Conservation (phyloP, 2,797 vertebrate genomes). For the Pipistrellus pygmaeus region DNA sequence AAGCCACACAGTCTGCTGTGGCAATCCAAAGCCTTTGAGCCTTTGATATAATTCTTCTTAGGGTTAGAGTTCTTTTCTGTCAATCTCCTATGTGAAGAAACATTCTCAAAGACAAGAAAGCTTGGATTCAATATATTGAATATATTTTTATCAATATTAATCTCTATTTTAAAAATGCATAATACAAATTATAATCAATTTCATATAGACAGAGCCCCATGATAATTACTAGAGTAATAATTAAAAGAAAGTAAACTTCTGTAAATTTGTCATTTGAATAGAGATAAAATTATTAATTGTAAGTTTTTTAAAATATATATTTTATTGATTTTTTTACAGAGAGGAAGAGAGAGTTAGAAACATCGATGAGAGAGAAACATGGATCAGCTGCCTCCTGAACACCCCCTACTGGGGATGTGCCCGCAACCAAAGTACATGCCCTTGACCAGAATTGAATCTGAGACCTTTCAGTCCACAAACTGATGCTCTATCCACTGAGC, state of each 20-base stretch:
- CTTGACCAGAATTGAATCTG: no score
- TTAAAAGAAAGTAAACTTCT: background rate
- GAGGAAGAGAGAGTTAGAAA: no score
- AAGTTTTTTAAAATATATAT: background rate
- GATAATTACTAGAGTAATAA: constrained; percentile 38
- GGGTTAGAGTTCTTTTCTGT: background rate
- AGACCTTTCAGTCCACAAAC: no score
- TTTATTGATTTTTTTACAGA: no score
- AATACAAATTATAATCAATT: constrained; percentile 5
- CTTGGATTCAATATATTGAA: background rate
- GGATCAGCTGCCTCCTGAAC: no score
- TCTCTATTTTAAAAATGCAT: background rate
- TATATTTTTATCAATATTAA: background rate
- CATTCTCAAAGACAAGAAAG: constrained; percentile 14
- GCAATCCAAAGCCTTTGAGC: constrained; percentile 40
- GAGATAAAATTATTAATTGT: background rate
- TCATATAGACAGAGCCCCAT: background rate
- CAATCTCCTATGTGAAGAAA: constrained; percentile 30
- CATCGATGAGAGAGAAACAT: no score
- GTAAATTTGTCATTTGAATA: background rate
- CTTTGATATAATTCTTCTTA: background rate
- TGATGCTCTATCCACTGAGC: no score
- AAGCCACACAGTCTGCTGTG: background rate
- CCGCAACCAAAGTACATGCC: no score
- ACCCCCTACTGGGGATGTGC: no score